Base-by-base conservation (phyloP, 2,113 vertebrate genomes). In the Eclectus roratus region DNA sequence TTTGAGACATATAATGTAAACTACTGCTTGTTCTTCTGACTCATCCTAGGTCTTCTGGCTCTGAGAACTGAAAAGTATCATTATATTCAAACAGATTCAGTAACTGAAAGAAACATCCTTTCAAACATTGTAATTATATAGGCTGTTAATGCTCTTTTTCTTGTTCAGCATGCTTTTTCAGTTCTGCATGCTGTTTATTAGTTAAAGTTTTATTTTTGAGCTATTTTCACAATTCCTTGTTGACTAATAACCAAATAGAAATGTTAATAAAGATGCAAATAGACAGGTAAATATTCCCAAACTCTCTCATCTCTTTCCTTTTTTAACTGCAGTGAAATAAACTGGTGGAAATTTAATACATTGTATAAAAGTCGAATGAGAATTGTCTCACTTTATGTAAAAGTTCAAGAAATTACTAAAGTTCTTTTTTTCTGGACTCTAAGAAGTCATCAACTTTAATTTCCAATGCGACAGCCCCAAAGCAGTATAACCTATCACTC, bases 41-140 rank as follows among this genome's bases (percentile, higher is more conserved):
- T 95, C 94, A 92, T 86, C n/a, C 19, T 81, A 46, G 85, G 60
- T 68, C 43, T 74, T 88, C 69, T 52, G 27, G 17, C 83, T 95
- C 61, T 80, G 50, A 83, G 83, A 92, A 77, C 61, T 88, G 90
- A 93, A 95, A 93, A 90, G 80, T 90, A 66, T 55, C 60, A 80
- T 96, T 96, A 85, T 86, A 86, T 80, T 96, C 76, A 74, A 82
- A 78, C 27, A 80, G 56, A 89, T 43, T 78, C 5, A 4, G 33
- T 78, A 88, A 85, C 46, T 70, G 58, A 95, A 86, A 93, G 86
- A 79, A 85, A 4, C 56, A 46, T 39, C 28, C 37, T 90, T 88
- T 79, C 49, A 71, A 95, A 79, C 6, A 56, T 31, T 72, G 17
- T 80, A 84, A 91, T 88, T 88, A 78, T 24, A 39, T 20, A 71